Conservation (phyloP, 2,888 invertebrate genomes). For the Drosophila pullipes region DNA sequence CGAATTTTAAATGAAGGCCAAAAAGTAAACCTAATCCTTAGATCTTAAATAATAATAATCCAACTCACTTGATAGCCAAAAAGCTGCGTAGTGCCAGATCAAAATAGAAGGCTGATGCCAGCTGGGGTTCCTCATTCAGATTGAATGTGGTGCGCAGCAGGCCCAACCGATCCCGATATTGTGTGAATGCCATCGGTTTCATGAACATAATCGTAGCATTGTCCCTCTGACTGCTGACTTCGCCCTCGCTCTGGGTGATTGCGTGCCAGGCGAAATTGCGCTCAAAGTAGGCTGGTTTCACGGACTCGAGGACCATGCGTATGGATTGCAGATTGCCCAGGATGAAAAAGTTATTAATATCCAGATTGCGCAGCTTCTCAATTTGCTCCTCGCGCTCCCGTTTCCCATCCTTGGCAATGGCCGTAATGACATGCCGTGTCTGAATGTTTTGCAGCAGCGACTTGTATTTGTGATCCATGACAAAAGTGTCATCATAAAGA, state of each 20-base stretch:
- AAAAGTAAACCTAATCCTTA: neutral
- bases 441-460: conserved; percentile 95
- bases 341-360: conserved; percentile 95
- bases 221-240: conserved; percentile 90
- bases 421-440: conserved; percentile 94
- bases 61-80: conserved; percentile 89
- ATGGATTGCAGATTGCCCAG: conserved; percentile 91
- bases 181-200: conserved; percentile 90
- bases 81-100: conserved; percentile 92
- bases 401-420: conserved; percentile 87
- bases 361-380: conserved; percentile 90
- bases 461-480: conserved; percentile 97
- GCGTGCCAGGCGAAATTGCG: conserved; percentile 95
- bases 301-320: conserved; percentile 89
- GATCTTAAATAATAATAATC: neutral
- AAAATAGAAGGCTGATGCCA: conserved; percentile 94
- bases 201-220: conserved; percentile 92
- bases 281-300: conserved; percentile 91
- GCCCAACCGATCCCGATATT: conserved; percentile 90
- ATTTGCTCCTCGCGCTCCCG: conserved; percentile 89
- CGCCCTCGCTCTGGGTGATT: conserved; percentile 91
- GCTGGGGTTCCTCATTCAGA: conserved; percentile 90
- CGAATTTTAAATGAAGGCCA: neutral
- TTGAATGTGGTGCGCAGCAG: conserved; percentile 90
- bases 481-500: conserved; percentile 94